Conservation (phyloP, 1,140 invertebrate species). For the Drosophila murphyi region DNA sequence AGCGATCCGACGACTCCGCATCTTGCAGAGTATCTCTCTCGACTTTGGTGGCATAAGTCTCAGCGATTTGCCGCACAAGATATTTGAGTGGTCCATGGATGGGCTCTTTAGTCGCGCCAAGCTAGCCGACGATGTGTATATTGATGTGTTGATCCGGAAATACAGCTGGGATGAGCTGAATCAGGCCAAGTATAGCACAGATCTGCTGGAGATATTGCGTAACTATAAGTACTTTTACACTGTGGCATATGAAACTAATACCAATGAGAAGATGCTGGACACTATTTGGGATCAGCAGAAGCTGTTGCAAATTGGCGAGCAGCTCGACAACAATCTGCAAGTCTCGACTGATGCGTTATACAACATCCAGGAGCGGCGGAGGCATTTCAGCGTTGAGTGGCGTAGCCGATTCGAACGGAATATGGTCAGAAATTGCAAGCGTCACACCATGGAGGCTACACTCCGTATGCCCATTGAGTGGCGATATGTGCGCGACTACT, state of each 20-base stretch:
- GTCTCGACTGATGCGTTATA: neutral
- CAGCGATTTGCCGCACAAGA: constrained; percentile 8
- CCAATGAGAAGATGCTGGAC: neutral
- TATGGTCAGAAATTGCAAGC: neutral
- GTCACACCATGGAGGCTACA: neutral
- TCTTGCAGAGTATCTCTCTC: constrained; percentile 4
- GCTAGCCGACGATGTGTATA: constrained; percentile 19
- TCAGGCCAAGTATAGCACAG: constrained; percentile 34
- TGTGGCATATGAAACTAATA: neutral
- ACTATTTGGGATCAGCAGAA: constrained; percentile 27
- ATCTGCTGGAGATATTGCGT: constrained; percentile 25
- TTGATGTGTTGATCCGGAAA: constrained; percentile 33
- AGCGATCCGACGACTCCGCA: neutral
- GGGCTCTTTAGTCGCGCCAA: constrained; percentile 25
- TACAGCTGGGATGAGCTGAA: neutral
- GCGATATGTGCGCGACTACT: constrained; percentile 33
- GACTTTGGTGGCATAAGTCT: neutral
- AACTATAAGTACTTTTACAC: constrained; percentile 24
- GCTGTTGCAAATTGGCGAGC: constrained; percentile 21
- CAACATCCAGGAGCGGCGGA: neutral
- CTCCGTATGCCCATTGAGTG: constrained; percentile 34
- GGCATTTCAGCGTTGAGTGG: neutral
- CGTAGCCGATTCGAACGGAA: neutral
- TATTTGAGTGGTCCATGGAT: constrained; percentile 40
- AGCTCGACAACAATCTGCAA: neutral